Conservation (phyloP, 2,113 vertebrate species). For the Pitta sordida region DNA sequence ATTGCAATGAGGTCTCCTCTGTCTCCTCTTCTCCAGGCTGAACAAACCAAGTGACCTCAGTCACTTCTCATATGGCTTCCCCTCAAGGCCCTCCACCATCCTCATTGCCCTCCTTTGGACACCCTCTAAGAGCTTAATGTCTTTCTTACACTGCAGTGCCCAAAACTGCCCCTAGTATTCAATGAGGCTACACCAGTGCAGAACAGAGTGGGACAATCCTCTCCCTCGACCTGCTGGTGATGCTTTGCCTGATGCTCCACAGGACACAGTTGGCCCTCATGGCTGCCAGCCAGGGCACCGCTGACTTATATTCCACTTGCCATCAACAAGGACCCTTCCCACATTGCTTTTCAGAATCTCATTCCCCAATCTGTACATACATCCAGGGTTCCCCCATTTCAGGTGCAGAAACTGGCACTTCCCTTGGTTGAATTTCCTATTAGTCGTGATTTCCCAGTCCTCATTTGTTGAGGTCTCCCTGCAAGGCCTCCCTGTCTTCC, state of each 20-base stretch:
- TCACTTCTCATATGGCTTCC: fast-evolving
- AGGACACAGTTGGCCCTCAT: fast-evolving
- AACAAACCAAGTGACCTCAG: background rate
- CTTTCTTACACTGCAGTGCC: fast-evolving
- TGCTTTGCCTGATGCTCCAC: background rate
- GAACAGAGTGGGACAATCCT: background rate
- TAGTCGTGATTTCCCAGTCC: background rate
- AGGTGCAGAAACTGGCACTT: fast-evolving
- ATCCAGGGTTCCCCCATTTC: background rate
- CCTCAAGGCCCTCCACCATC: background rate
- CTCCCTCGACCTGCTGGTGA: fast-evolving
- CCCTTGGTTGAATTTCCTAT: background rate
- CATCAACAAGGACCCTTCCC: fast-evolving
- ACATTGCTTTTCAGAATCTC: background rate
- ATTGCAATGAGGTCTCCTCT: background rate
- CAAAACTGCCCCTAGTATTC: fast-evolving
- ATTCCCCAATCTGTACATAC: background rate
- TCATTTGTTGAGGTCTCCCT: background rate
- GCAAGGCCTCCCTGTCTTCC: fast-evolving
- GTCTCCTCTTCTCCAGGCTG: background rate
- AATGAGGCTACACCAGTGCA: fast-evolving
- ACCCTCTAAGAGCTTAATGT: fast-evolving
- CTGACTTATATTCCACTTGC: fast-evolving
- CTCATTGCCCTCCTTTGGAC: fast-evolving
- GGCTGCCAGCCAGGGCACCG: background rate